A percentile compares a stretch with the other conserved stretches of the same genome.
phyloP scores from a whole-genome alignment of 2,113 vertebrate species.

The Alaudala cheleensis region DNA sequence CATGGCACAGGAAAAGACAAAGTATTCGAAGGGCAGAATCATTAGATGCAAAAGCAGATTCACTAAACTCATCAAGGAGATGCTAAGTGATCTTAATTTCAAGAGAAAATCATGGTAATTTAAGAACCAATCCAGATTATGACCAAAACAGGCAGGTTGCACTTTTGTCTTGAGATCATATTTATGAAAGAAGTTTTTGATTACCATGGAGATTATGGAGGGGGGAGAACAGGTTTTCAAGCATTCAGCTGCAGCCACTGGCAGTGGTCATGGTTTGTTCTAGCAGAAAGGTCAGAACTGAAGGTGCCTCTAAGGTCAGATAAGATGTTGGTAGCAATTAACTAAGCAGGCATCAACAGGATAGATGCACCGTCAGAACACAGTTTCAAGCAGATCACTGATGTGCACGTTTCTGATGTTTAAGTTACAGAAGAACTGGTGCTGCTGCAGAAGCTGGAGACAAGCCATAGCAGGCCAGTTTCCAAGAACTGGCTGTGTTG shows the following conservation, averaged over 20 bases:
- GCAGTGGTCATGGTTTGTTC: not conserved
- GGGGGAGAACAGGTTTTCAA: not conserved
- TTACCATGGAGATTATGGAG: not conserved
- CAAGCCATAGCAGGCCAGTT: not conserved
- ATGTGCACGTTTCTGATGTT: not conserved
- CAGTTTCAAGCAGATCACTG: not conserved
- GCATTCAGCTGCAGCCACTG: not conserved
- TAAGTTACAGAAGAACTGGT: not conserved
- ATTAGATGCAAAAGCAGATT: not conserved
- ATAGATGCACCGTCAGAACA: not conserved
- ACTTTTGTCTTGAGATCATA: not conserved
- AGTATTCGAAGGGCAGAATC: not conserved
- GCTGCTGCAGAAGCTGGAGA: not conserved
- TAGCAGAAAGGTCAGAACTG: not conserved
- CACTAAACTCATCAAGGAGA: not conserved
- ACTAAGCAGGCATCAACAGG: not conserved
- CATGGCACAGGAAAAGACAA: not conserved
- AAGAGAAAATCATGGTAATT: not conserved
- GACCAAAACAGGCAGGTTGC: not conserved
- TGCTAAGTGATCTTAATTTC: not conserved
- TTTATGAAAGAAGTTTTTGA: not conserved
- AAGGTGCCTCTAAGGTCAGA: constrained; percentile 5
- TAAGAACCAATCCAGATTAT: not conserved
- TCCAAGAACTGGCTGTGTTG: not conserved
- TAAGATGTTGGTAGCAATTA: not conserved